Base-by-base conservation (phyloP, 2,888 invertebrate species). In the Spatulosminthurus flaviceps region DNA sequence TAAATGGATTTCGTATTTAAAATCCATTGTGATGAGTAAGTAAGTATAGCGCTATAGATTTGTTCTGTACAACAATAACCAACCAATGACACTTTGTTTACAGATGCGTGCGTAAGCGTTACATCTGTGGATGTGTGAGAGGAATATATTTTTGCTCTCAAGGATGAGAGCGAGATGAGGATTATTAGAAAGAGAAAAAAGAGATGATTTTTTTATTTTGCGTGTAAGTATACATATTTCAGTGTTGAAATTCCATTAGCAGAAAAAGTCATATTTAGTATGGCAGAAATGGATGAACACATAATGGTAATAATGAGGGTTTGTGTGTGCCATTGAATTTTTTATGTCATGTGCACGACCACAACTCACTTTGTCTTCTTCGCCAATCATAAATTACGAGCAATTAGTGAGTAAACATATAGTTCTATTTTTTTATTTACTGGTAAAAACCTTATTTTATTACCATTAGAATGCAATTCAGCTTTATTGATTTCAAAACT, bases 251-350 rank as follows among this genome's bases (percentile, higher is more conserved):
- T 34, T n/a, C 34, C 34, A 34, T 7, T 4, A 34, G 34, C 34
- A 34, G 34, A 34, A 34, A 34, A 34, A 34, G 5, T 34, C 34
- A 34, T 34, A 34, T 34, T 34, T 51, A 51, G 51, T 4, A 51
- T 13, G 16, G n/a, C 5, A 11, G 51, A 16, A 51, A 51, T 13
- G 16, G n/a, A 51, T 51, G 51, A 16, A 51, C 16, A 51, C 1
- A 51, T n/a, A n/a, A n/a, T n/a, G n/a, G 16, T n/a, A 51, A n/a
- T 16, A 51, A 51, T 51, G 51, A 51, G 5, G 51, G n/a, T n/a
- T n/a, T n/a, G n/a, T n/a, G n/a, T 51, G 16, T 51, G 51, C 51
- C 51, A 51, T 51, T 51, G 51, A 51, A 51, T 51, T 51, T 51
- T 13, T 19, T 51, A 51, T 51, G 5, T 11, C 51, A 9, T 51